Base-by-base conservation (phyloP, 1,140 invertebrate genomes). In the Trachymyrmex cornetzi region DNA sequence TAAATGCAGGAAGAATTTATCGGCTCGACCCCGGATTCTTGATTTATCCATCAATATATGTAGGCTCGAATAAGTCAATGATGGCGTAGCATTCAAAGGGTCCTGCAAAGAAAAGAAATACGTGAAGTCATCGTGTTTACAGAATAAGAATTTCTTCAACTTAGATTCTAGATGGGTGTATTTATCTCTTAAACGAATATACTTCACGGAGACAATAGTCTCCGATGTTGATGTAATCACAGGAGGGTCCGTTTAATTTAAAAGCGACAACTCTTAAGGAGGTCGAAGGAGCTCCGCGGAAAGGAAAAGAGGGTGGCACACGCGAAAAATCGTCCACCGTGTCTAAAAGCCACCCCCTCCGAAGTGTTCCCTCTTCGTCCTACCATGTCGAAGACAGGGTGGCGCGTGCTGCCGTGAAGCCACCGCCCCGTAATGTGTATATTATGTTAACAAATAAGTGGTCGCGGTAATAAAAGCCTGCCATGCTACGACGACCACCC, bases 381-480 rank as follows among this genome's bases (percentile, higher is more conserved):
- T 5, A 5, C 19, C 69, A 22, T 24, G 30, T 88, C 64, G 86
- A 77, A 44, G 75, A 7, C 66, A 55, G 88, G 66, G 57, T 79
- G 90, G 80, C 88, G 87, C 91, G 87, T 89, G 88, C 91, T 86
- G 69, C 86, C 77, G 72, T 80, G 55, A 22, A 88, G 81, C 69
- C 77, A 61, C 44, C 89, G 86, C 72, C 88, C 77, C 85, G 79
- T 94, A 94, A 94, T 94, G 93, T 94, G 93, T 94, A 94, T 94
- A 94, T 94, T 94, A 94, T 94, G 93, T 94, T 94, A 94, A 94
- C 93, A 94, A 94, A 94, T 94, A 94, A 94, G 93, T 93, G 92
- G 92, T 91, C 91, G 92, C 87, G 90, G 93, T 92, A 94, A 94
- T 94, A 94, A 94, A 94, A 93, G 93, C 91, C 88, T 64, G 82